Evolutionary conservation across 2,888 invertebrate species (phyloP), one percentile per base, ranked within the genome.

Genomic region (Ichneumoninae sp.): DNA sequence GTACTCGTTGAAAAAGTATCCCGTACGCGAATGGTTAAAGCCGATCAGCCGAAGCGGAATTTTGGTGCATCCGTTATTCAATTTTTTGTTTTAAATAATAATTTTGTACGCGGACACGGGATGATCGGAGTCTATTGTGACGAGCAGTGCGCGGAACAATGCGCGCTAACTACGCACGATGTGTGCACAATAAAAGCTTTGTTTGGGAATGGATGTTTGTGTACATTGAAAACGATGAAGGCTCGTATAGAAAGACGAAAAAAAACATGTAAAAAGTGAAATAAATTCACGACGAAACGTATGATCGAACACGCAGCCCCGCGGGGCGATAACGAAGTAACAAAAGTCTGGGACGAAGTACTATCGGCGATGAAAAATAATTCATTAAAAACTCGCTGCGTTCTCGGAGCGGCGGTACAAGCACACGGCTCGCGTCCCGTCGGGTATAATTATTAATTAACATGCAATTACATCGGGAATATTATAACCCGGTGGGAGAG

Each of bases 391-490:
- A 60, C 52, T n/a, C 5, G 22, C 40, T n/a, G 60, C 72, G 54
- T 47, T 57, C 52, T 69, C 47, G 54, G 22, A 57, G 65, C 76
- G 19, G 26, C 50, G 69, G 36, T 50, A 13, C 36, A 26, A 70
- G 50, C 65, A 7, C 19, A 62, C 60, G 47, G 22, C 22, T 22
- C 54, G 71, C 47, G 36, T 80, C 36, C 84, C 78, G 69, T 80
- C 50, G 84, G 82, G 70, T 66, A 84, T 80, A 82, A 83, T 85
- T 68, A 86, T 72, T 85, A 85, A 87, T 86, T 86, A 85, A 86
- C 82, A 76, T 79, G 70, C 82, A 86, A 83, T 86, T 86, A 86
- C 78, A 85, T 83, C 68, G 82, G 62, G 78, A 47, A 80, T 80
- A 84, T 85, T 84, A 82, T 86, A 86, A 83, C 74, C 54, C 68